phyloP scores from a whole-genome alignment of 2,888 invertebrate genomes.

The Helicoverpa assulta region DNA sequence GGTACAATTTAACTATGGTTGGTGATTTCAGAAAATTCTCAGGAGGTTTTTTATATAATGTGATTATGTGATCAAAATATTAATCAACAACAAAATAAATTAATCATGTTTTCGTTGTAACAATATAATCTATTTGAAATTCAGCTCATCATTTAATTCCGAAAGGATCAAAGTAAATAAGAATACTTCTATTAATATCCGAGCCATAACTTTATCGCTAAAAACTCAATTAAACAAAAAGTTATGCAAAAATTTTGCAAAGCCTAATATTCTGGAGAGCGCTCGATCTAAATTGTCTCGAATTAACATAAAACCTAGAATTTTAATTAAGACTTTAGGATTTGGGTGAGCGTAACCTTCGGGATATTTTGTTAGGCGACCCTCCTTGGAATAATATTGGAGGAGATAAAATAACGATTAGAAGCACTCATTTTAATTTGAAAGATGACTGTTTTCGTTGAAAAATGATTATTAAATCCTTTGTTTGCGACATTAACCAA shows the following conservation, averaged over 20 bases:
- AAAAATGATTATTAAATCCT: too few relatives aligned
- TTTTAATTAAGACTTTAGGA: slow-evolving; percentile 59
- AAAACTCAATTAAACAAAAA: slow-evolving; percentile 49
- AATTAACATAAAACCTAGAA: slow-evolving; percentile 61
- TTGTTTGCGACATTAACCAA: too few relatives aligned
- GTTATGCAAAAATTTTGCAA: slow-evolving; percentile 47
- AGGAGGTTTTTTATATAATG: not conserved
- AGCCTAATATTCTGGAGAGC: slow-evolving; percentile 45
- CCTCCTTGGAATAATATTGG: slow-evolving; percentile 36
- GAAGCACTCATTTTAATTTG: not conserved
- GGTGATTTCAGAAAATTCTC: too few relatives aligned
- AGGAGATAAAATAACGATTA: slow-evolving; percentile 26
- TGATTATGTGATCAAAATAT: not conserved
- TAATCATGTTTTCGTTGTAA: not conserved
- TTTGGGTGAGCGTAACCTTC: slow-evolving; percentile 42
- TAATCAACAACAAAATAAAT: not conserved
- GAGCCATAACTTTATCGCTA: slow-evolving; percentile 22
- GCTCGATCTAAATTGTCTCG: slow-evolving; percentile 50
- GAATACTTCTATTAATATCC: slow-evolving; percentile 15
- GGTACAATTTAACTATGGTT: too few relatives aligned
- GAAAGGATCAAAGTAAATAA: slow-evolving; percentile 13
- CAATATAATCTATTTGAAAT: not conserved
- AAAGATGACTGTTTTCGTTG: not conserved
- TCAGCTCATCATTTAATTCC: not conserved
- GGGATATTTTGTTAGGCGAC: slow-evolving; percentile 13